Conservation (phyloP, 2,888 invertebrate genomes). For the Limnephilus marmoratus region DNA sequence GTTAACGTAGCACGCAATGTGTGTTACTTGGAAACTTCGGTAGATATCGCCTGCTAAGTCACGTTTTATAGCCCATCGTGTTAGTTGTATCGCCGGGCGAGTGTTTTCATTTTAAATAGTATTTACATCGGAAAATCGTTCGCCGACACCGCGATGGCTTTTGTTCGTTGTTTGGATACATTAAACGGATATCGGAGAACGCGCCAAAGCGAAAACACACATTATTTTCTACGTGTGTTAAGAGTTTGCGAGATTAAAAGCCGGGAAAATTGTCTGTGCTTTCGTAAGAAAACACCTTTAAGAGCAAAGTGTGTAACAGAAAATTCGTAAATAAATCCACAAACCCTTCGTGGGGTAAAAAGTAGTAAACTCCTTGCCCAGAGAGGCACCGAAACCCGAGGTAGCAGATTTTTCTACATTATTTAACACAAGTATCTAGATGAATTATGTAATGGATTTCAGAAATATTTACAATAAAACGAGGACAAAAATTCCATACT, state of each 20-base stretch:
- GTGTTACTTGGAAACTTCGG: not conserved
- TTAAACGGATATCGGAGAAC: not conserved
- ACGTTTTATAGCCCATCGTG: not conserved
- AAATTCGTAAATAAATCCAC: no score
- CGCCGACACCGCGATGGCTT: not conserved
- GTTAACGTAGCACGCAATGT: not conserved
- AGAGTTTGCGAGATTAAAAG: not conserved
- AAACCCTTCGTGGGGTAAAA: no score
- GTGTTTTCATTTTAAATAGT: not conserved
- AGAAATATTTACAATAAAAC: no score
- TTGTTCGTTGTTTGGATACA: not conserved
- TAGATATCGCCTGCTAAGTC: not conserved
- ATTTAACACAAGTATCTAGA: no score
- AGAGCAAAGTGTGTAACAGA: no score
- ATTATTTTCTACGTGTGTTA: not conserved
- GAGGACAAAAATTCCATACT: no score
- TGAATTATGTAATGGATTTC: no score
- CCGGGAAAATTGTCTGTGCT: no score
- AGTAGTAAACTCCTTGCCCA: no score
- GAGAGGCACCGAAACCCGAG: no score
- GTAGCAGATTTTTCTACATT: no score
- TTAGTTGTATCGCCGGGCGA: not conserved
- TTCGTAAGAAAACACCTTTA: no score
- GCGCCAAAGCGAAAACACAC: not conserved
- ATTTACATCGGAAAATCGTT: not conserved